Evolutionary conservation across 2,888 invertebrate species (phyloP).

Genomic region (Perizoma affinitatum): DNA sequence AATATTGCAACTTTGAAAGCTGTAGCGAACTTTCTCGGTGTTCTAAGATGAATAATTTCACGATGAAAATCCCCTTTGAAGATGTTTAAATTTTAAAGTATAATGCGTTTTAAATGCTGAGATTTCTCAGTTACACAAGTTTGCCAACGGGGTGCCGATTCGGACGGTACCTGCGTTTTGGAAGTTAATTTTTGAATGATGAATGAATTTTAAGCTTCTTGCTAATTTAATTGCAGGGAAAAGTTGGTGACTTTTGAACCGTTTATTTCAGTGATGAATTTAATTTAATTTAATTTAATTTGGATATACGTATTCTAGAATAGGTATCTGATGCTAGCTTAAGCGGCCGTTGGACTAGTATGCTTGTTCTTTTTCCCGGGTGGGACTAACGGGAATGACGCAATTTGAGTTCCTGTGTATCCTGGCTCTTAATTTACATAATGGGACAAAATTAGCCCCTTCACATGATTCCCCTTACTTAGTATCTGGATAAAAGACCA

Average conservation of each 20-base stretch:
- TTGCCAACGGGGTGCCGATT: conserved; percentile 22
- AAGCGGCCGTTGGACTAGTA: no score
- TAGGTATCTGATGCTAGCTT: no score
- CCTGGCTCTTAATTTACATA: no score
- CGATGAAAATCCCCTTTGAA: conserved; percentile 31
- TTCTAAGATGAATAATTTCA: conserved; percentile 40
- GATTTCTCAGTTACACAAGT: conserved; percentile 32
- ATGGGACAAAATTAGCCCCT: no score
- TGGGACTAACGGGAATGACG: no score
- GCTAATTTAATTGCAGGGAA: conserved; percentile 14
- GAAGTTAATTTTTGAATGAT: conserved; percentile 26
- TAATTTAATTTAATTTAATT: conserved; percentile 6
- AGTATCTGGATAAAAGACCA: no score
- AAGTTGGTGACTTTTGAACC: conserved; percentile 20
- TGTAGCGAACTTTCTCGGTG: conserved; percentile 33
- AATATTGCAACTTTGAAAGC: conserved; percentile 27
- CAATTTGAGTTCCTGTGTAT: no score
- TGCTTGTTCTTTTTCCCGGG: no score
- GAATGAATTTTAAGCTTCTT: conserved; percentile 21
- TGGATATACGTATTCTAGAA: neutral
- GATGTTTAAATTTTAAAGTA: conserved; percentile 40
- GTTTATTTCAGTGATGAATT: conserved; percentile 12
- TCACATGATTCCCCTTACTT: no score
- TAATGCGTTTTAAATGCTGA: conserved; percentile 29
- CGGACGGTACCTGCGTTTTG: conserved; percentile 14